Base-by-base conservation (phyloP, 2,888 invertebrate species). In the Netelia virgata region DNA sequence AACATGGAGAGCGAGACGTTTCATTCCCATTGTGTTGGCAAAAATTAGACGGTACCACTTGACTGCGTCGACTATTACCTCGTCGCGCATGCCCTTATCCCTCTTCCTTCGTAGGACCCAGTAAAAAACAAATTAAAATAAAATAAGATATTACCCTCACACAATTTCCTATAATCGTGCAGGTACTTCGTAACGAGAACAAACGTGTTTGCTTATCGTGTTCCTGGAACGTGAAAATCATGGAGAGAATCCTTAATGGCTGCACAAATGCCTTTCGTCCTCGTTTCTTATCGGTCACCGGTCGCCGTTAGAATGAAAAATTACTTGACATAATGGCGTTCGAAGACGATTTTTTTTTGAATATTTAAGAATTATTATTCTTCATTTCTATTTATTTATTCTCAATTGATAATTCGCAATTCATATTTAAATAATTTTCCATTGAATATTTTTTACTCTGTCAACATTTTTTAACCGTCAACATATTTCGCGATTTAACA, bases 201-300 rank as follows among this genome's bases (percentile, higher is more conserved):
- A 69, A 68, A 66, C 64, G 76, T 77, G 77, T 81, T 81, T 36
- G 57, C 69, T 84, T 84, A 81, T 81, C 84, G 69, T 36, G 36
- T 78, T 41, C 11, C 69, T 63, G 18, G 63, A 61, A 72, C 63
- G 18, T 20, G 69, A 61, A 61, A 63, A 57, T 55, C 20, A 74
- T 61, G 28, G 69, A 69, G 68, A 63, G 73, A 66, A 55, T 77
- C 47, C 18, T 55, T 76, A 69, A 74, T 78, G 70, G 70, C 41
- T 63, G 16, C 55, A 61, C n/a, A 36, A 23, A 8, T 18, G 3
- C 14, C 10, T 43, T 43, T 64, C 41, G 53, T 55, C 70, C 63
- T 63, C 18, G 18, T 47, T 14, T 47, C 14, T 14, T 47, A 47
- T 47, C 10, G 47, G 3, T 36, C 36, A 47, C 8, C 3, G 14